Conservation (phyloP, 2,797 vertebrate genomes). For the Pseudocheirus occidentalis region DNA sequence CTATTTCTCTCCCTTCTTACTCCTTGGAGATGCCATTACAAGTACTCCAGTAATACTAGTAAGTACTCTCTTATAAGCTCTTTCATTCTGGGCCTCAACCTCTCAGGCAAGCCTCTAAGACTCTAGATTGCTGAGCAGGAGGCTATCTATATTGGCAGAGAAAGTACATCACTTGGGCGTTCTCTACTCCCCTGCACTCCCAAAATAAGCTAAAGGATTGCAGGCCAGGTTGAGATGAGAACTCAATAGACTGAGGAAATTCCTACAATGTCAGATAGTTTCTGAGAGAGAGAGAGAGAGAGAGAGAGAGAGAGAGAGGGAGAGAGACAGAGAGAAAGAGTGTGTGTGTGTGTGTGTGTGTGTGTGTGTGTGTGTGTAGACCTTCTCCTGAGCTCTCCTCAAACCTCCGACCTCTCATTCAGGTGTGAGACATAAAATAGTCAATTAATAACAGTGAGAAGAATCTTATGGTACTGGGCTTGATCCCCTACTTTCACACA, state of each 20-base stretch:
- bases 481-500: not conserved
- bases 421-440: not conserved
- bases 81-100: not conserved
- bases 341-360: too few species aligned
- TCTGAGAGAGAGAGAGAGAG: too few species aligned
- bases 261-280: conserved; percentile 74
- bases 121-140: not conserved
- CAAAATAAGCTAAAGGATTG: conserved; percentile 8
- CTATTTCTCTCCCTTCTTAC: not conserved
- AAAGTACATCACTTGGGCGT: not conserved
- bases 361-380: too few species aligned
- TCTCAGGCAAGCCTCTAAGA: not conserved
- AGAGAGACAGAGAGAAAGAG: too few species aligned
- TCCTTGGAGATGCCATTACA: not conserved
- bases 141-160: not conserved
- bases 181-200: too few species aligned
- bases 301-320: too few species aligned
- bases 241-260: conserved; percentile 65
- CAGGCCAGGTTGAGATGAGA: not conserved
- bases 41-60: not conserved
- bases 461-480: not conserved
- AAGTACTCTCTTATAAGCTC: too few species aligned
- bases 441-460: not conserved
- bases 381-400: not conserved
- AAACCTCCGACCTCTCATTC: not conserved